Percentiles rank a stretch among this genome's conserved stretches.
Conservation (phyloP, 2,888 invertebrate genomes). For the Pardosa pseudoannulata region DNA sequence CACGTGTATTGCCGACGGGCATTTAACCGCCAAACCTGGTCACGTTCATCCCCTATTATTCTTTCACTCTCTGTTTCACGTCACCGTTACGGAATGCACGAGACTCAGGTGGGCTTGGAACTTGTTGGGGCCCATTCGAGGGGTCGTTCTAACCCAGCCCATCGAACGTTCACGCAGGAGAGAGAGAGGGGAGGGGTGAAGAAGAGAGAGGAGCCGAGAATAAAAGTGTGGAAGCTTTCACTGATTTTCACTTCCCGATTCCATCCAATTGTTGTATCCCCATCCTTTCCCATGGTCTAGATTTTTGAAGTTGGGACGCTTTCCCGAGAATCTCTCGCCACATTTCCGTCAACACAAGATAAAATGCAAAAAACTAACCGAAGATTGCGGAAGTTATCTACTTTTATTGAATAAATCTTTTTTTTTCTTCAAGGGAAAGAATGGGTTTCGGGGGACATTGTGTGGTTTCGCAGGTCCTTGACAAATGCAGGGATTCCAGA, state of each 20-base stretch:
- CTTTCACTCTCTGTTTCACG: conserved; percentile 6
- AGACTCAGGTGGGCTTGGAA: conserved; percentile 12
- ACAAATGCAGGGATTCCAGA: too few relatives aligned
- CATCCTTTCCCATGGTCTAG: conserved; percentile 68
- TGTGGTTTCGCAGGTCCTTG: too few relatives aligned
- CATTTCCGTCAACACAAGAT: conserved; percentile 11
- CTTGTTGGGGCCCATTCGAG: conserved; percentile 47
- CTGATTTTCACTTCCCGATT: conserved; percentile 68
- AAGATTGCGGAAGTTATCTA: conserved; percentile 12
- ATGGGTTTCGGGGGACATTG: too few relatives aligned
- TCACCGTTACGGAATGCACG: conserved; percentile 36
- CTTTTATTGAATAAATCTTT: neutral
- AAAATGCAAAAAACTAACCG: too few relatives aligned
- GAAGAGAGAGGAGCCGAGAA: conserved; percentile 4
- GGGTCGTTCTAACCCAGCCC: conserved; percentile 20
- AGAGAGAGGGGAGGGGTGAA: conserved; percentile 23
- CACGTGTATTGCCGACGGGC: neutral
- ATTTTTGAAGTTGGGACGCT: conserved; percentile 37
- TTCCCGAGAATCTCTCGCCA: conserved; percentile 19
- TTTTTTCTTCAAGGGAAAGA: neutral
- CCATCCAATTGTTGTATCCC: conserved; percentile 39
- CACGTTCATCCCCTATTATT: neutral
- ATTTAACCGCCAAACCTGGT: neutral
- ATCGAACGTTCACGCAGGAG: conserved; percentile 16
- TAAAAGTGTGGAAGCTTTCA: conserved; percentile 49